These are phyloP conservation scores for Morone saxatilis DNA, from an alignment of 2,113 vertebrate species.

Conservation along the genomic window DNA sequence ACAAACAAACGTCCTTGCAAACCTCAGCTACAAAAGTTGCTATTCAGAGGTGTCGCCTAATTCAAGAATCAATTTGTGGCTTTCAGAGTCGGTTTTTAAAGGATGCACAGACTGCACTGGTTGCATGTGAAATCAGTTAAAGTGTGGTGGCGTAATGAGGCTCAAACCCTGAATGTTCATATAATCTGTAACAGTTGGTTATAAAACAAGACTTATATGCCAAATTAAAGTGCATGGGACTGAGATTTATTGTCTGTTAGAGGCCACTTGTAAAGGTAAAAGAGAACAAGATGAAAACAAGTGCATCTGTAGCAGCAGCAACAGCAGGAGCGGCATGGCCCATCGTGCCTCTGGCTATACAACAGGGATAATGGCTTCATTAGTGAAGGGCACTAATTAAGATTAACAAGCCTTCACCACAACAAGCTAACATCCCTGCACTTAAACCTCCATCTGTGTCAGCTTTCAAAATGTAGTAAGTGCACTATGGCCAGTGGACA, in stretches of 20 bases:
- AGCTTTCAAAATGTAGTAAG: background rate
- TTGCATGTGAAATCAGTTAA: background rate
- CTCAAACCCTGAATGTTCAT: background rate
- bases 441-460: constrained; percentile 49
- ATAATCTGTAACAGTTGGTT: constrained; percentile 4
- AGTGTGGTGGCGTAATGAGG: background rate
- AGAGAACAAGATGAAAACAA: constrained; percentile 30
- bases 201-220: constrained; percentile 19
- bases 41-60: constrained; percentile 7
- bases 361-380: constrained; percentile 67
- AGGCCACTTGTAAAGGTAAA: constrained; percentile 37
- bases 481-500: background rate
- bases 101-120: background rate
- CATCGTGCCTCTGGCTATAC: constrained; percentile 40
- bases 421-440: constrained; percentile 45
- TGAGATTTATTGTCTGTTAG: constrained; percentile 19
- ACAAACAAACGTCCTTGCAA: constrained; percentile 51
- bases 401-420: constrained; percentile 65
- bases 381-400: constrained; percentile 74
- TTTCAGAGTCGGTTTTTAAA: constrained; percentile 9
- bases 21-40: constrained; percentile 35
- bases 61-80: constrained; percentile 35
- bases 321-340: constrained; percentile 28
- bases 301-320: constrained; percentile 40
- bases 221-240: constrained; percentile 13